These are phyloP conservation scores for Ondatra zibethicus DNA, from an alignment of 2,113 vertebrate genomes.

Conservation along the genomic window DNA sequence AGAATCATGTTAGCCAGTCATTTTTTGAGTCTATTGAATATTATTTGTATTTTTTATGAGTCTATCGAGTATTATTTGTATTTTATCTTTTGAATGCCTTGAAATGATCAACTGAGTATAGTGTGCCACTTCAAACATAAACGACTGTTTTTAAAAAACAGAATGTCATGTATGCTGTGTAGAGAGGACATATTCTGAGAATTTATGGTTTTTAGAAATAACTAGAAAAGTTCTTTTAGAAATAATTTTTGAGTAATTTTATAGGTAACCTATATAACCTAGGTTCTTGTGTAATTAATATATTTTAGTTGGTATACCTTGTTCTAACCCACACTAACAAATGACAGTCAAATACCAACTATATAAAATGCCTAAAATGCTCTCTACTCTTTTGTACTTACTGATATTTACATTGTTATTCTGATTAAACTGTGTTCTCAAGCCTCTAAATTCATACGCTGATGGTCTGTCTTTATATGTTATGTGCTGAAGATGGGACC, in stretches of 20 bases:
- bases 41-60: not conserved
- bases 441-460: not conserved
- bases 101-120: not conserved
- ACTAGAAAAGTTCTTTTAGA: not conserved
- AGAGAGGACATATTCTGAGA: not conserved
- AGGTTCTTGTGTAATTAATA: not conserved
- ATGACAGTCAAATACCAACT: not conserved
- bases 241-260: slow-evolving; percentile 35
- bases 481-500: not conserved
- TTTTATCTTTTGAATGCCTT: not conserved
- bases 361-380: not conserved
- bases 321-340: slow-evolving; percentile 1
- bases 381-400: slow-evolving; percentile 4
- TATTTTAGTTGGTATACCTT: not conserved
- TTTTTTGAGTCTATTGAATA: not conserved
- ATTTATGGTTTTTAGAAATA: slow-evolving; percentile 15
- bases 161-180: not conserved
- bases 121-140: not conserved
- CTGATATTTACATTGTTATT: not conserved
- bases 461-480: not conserved
- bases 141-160: not conserved
- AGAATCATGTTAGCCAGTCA: not conserved
- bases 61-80: not conserved
- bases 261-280: slow-evolving; percentile 41
- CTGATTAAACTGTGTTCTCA: not conserved